phyloP scores from a whole-genome alignment of 2,888 invertebrate species.

The Icerya purchasi region DNA sequence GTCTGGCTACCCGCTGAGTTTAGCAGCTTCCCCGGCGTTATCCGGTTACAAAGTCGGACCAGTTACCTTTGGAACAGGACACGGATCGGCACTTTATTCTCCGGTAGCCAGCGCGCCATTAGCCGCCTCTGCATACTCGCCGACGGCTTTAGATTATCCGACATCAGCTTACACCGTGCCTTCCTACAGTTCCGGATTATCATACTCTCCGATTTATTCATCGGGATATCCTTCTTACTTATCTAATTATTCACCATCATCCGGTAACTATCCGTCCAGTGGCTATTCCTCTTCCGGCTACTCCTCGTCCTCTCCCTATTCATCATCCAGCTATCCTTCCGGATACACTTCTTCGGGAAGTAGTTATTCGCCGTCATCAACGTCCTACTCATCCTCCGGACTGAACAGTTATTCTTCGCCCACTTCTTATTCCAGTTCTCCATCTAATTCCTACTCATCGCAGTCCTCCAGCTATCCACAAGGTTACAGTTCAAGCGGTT shows the following conservation, averaged over 20 bases:
- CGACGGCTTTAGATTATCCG: background rate
- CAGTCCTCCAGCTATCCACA: background rate
- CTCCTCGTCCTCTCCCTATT: background rate
- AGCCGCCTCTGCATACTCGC: background rate
- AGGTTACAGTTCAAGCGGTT: background rate
- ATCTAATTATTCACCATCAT: too few relatives aligned
- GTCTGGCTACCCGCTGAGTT: background rate
- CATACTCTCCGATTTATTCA: background rate
- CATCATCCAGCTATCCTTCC: background rate
- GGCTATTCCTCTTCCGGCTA: background rate
- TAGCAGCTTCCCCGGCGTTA: background rate
- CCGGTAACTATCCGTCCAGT: background rate
- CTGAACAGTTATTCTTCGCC: background rate
- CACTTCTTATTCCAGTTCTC: background rate
- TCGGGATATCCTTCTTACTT: background rate
- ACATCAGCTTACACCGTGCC: background rate
- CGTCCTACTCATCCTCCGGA: background rate
- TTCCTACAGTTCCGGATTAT: background rate
- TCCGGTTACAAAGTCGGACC: slow-evolving; percentile 6
- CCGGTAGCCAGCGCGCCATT: background rate
- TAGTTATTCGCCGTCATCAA: background rate
- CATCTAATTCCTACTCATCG: background rate
- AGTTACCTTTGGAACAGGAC: slow-evolving; percentile 1
- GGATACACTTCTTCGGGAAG: background rate
- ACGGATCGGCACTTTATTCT: background rate